A percentile compares a stretch with the other conserved stretches of the same genome.
Evolutionary conservation across 2,113 vertebrate genomes (phyloP).

Genomic region (Eretmodus cyanostictus): DNA sequence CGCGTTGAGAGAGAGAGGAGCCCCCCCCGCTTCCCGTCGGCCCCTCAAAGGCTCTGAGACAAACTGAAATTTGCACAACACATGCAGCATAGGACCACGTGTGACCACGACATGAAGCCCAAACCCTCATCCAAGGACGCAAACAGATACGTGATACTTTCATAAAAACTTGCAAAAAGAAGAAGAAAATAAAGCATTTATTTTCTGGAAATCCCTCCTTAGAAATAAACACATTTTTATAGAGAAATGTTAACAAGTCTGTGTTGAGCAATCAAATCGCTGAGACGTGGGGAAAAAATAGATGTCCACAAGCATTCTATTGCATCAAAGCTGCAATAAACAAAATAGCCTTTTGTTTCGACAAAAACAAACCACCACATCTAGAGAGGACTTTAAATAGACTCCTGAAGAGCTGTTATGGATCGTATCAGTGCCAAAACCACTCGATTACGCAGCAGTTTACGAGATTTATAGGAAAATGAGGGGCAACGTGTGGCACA

Average conservation of each 20-base stretch:
- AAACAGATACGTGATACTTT: neutral
- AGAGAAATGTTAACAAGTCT: slow-evolving; percentile 14
- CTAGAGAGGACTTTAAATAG: slow-evolving; percentile 19
- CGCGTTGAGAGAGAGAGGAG: slow-evolving; percentile 33
- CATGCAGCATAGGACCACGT: neutral
- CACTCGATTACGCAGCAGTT: slow-evolving; percentile 14
- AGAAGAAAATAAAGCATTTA: neutral
- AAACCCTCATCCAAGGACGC: neutral
- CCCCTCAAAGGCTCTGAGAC: slow-evolving; percentile 53
- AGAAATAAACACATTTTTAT: slow-evolving; percentile 25
- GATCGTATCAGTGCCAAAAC: neutral
- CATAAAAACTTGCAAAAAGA: neutral
- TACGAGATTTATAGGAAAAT: slow-evolving; percentile 16
- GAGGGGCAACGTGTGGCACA: slow-evolving; percentile 8
- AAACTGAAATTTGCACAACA: neutral
- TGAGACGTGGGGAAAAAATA: neutral
- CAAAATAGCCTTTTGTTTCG: slow-evolving; percentile 38
- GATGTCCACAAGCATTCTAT: neutral
- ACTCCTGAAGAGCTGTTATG: slow-evolving; percentile 14
- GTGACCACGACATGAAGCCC: neutral
- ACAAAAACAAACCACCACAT: neutral
- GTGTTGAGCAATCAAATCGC: slow-evolving; percentile 35
- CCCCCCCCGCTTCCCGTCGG: slow-evolving; percentile 11
- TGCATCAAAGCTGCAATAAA: slow-evolving; percentile 26
- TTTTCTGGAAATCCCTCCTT: neutral